phyloP scores from a whole-genome alignment of 23 tunicate species.

The Diplosoma virens region DNA sequence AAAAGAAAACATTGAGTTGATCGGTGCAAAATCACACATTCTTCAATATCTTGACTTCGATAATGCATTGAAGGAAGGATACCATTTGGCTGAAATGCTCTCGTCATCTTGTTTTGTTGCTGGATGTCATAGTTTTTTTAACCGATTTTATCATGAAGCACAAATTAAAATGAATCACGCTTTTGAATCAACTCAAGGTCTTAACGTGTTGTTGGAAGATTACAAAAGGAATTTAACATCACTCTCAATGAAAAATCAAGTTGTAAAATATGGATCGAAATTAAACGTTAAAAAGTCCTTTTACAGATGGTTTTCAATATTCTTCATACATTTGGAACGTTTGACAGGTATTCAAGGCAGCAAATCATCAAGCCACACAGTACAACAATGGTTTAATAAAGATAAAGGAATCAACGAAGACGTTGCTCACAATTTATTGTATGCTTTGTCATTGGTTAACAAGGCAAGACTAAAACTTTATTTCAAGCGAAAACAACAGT shows the following conservation, averaged over 20 bases:
- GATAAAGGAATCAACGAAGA: background rate
- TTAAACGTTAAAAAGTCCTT: background rate
- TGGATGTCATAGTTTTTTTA: background rate
- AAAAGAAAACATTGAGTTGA: slow-evolving; percentile 4
- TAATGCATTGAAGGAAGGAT: background rate
- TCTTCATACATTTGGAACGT: background rate
- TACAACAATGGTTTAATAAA: background rate
- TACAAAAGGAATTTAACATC: background rate
- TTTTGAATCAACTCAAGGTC: background rate
- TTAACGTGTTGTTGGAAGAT: background rate
- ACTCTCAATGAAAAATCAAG: background rate
- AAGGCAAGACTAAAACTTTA: background rate
- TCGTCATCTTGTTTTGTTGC: background rate
- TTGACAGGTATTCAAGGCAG: background rate
- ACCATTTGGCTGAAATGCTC: slow-evolving; percentile 15
- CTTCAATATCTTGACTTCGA: background rate
- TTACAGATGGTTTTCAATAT: background rate
- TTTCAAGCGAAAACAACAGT: background rate
- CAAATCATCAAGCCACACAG: background rate
- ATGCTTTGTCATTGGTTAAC: background rate
- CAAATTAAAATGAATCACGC: background rate
- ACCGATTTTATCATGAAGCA: background rate
- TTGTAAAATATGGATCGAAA: background rate
- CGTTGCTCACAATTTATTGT: background rate
- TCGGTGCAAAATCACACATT: background rate